Conservation (phyloP, 2,113 vertebrate genomes). For the Etia nguti region DNA sequence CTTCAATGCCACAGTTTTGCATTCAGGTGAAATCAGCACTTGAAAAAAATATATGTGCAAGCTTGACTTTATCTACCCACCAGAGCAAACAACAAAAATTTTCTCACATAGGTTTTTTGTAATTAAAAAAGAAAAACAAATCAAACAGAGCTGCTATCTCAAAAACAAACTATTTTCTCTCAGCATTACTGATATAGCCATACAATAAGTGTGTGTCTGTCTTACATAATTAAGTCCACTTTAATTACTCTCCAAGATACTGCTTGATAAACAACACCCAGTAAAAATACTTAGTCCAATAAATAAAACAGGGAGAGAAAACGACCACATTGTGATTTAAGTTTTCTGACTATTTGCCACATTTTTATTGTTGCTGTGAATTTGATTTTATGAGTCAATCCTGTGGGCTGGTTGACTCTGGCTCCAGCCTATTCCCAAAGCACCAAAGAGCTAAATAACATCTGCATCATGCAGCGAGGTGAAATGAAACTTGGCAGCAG, state of each 20-base stretch:
- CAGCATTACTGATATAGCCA: neutral
- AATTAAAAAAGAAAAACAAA: neutral
- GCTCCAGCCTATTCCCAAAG: neutral
- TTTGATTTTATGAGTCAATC: neutral
- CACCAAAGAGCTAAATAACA: neutral
- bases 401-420: neutral
- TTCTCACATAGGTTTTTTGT: neutral
- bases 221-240: neutral
- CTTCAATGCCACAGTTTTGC: neutral
- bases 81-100: neutral
- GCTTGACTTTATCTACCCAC: neutral
- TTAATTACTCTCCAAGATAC: neutral
- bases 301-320: neutral
- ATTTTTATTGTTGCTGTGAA: neutral
- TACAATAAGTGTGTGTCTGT: neutral
- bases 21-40: neutral
- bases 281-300: neutral
- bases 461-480: neutral
- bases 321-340: neutral
- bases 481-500: neutral
- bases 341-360: neutral
- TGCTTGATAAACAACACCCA: neutral
- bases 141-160: neutral
- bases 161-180: neutral
- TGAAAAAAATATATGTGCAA: neutral